Percentiles rank a stretch among this genome's conserved stretches.
Evolutionary conservation across 2,113 vertebrate species (phyloP).

Genomic region (Tonatia bakeri): DNA sequence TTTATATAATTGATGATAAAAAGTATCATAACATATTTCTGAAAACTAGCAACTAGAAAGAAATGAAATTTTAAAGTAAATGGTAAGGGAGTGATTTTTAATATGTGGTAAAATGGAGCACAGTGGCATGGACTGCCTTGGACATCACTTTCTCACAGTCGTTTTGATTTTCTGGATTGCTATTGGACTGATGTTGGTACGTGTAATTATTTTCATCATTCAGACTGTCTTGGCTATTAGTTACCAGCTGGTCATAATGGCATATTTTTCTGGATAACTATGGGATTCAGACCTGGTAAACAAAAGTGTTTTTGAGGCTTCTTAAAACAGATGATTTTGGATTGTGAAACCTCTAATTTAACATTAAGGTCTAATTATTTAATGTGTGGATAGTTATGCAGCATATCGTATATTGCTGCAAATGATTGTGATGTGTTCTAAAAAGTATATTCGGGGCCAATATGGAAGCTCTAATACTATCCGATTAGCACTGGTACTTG

Average conservation of each 20-base stretch:
- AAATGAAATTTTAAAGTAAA: background rate
- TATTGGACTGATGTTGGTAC: background rate
- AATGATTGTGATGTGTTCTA: slow-evolving; percentile 2
- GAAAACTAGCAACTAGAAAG: background rate
- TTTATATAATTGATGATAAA: background rate
- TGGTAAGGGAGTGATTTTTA: background rate
- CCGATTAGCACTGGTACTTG: background rate
- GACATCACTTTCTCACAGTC: background rate
- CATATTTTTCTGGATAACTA: background rate
- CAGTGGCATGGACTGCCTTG: background rate
- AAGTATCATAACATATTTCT: background rate
- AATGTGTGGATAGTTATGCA: background rate
- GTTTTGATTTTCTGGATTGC: background rate
- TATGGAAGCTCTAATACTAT: background rate
- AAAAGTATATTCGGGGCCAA: background rate
- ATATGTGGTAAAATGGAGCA: background rate
- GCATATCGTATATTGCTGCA: background rate
- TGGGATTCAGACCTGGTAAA: background rate
- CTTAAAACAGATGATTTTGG: background rate
- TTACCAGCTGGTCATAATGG: background rate
- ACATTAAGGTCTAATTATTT: background rate
- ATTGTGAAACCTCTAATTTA: background rate
- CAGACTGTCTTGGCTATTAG: background rate
- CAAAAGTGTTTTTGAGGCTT: background rate
- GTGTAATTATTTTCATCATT: background rate